These are phyloP conservation scores for Silurus lanzhouensis DNA, from an alignment of 2,797 vertebrate species.

Conservation along the genomic window DNA sequence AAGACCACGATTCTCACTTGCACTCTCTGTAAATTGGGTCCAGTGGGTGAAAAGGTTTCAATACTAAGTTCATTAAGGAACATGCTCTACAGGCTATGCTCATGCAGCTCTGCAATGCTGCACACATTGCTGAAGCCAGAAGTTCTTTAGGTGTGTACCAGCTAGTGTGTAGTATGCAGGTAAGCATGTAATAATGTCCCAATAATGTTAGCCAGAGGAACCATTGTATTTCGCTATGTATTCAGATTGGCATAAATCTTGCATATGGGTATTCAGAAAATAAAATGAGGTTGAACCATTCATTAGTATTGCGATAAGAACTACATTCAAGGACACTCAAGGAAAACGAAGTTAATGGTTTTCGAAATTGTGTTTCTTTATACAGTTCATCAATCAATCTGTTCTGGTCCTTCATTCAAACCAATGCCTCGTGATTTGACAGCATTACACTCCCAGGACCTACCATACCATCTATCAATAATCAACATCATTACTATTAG, in stretches of 20 bases:
- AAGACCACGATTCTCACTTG: neutral
- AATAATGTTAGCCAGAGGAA: slow-evolving; percentile 13
- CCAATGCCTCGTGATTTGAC: neutral
- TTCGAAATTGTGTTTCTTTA: neutral
- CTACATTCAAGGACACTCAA: neutral
- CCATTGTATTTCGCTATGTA: slow-evolving; percentile 7
- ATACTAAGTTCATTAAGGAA: slow-evolving; percentile 66
- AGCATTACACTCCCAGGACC: neutral
- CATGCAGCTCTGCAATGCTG: slow-evolving; percentile 32
- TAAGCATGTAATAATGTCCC: slow-evolving; percentile 39
- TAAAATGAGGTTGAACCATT: neutral
- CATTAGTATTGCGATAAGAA: neutral
- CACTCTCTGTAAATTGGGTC: slow-evolving; percentile 57
- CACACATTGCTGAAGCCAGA: slow-evolving; percentile 37
- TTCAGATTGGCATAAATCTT: neutral
- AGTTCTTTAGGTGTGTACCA: slow-evolving; percentile 34
- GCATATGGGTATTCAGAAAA: neutral
- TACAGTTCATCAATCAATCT: slow-evolving; percentile 6
- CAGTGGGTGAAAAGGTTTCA: slow-evolving; percentile 55
- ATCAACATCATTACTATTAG: neutral
- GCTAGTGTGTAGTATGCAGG: slow-evolving; percentile 32
- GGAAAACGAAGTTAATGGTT: neutral
- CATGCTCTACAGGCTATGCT: slow-evolving; percentile 41
- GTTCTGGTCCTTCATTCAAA: neutral
- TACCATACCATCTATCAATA: neutral